Conservation (phyloP, 2,888 invertebrate species). For the Nymphalis c-album region DNA sequence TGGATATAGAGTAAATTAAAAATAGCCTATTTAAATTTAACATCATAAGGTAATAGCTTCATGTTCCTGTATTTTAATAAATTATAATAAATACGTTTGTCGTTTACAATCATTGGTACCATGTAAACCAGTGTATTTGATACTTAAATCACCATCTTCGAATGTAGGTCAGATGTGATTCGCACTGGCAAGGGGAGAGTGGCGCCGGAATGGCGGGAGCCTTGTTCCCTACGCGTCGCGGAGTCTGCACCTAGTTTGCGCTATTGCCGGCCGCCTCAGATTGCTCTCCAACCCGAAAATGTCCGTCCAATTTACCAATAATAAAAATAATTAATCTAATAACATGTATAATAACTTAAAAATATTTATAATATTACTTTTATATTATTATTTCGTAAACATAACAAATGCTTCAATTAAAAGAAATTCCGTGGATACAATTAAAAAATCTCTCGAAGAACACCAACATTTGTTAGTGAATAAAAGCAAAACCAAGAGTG, state of each 20-base stretch:
- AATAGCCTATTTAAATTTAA: no score
- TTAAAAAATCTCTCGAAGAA: slow-evolving; percentile 60
- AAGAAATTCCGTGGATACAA: slow-evolving; percentile 47
- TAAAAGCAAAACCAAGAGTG: slow-evolving; percentile 55
- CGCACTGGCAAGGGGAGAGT: slow-evolving; percentile 38
- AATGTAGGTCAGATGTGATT: slow-evolving; percentile 36
- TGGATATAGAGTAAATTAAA: no score
- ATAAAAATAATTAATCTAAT: neutral
- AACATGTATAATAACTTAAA: slow-evolving; percentile 24
- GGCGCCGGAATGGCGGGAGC: slow-evolving; percentile 46
- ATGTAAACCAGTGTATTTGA: neutral
- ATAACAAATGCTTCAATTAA: slow-evolving; percentile 26
- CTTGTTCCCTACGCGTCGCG: slow-evolving; percentile 23
- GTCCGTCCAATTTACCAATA: slow-evolving; percentile 9
- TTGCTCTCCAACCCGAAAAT: slow-evolving; percentile 13
- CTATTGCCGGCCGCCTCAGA: slow-evolving; percentile 27
- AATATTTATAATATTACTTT: slow-evolving; percentile 22
- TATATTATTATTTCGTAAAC: slow-evolving; percentile 12
- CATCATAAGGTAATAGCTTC: no score
- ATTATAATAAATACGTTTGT: no score
- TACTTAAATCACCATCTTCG: neutral
- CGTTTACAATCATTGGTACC: no score
- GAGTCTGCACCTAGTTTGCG: slow-evolving; percentile 32
- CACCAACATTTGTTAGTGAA: slow-evolving; percentile 54
- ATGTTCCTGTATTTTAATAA: no score